These are phyloP conservation scores for Dryobota labecula DNA, from an alignment of 2,888 invertebrate species.

Conservation along the genomic window DNA sequence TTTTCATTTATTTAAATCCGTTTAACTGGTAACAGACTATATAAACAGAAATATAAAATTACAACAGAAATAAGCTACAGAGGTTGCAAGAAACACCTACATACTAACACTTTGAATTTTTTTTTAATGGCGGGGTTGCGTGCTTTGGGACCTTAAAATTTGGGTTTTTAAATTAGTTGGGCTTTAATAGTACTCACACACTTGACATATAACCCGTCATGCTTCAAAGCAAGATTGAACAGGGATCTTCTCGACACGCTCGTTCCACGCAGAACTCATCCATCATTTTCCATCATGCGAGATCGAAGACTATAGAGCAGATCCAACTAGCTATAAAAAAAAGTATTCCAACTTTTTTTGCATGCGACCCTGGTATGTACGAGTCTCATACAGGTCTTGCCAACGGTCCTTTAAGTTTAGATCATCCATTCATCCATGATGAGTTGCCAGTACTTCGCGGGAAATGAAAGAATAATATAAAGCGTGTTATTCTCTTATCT, in stretches of 20 bases:
- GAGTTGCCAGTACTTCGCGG: neutral
- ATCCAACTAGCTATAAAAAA: neutral
- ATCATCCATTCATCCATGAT: neutral
- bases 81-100: no score
- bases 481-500: conserved; percentile 25
- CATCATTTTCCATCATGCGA: neutral
- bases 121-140: no score
- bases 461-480: conserved; percentile 38
- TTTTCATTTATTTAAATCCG: conserved; percentile 47
- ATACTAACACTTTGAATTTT: no score
- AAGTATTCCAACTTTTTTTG: neutral
- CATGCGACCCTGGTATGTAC: neutral
- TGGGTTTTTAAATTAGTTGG: no score
- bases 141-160: no score
- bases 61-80: no score
- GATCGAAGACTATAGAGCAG: neutral
- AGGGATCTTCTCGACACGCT: no score
- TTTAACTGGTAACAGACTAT: no score
- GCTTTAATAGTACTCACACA: no score
- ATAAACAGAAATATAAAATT: no score
- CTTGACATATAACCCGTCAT: no score
- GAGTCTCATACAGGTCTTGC: neutral
- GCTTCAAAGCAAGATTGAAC: neutral
- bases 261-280: neutral
- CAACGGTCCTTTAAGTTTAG: neutral